Conservation (phyloP, 2,113 vertebrate species). For the Chaetodon trifascialis region DNA sequence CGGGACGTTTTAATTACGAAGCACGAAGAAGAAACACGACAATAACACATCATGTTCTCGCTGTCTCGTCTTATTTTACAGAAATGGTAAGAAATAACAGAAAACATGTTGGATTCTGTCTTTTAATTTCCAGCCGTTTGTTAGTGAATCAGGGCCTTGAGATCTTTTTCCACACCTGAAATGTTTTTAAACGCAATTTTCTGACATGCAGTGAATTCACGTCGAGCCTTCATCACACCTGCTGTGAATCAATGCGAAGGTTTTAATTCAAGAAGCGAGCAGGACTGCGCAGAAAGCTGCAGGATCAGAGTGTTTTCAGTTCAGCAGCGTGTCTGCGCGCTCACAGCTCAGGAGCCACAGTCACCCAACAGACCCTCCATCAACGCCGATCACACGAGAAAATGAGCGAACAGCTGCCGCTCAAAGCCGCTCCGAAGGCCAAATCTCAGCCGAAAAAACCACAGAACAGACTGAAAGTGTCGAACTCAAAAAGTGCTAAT, state of each 20-base stretch:
- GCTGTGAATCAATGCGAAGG: too few species aligned
- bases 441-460: not conserved
- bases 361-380: conserved; percentile 17
- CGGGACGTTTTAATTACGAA: not conserved
- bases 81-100: not conserved
- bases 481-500: not conserved
- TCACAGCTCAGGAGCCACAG: not conserved
- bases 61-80: not conserved
- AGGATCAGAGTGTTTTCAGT: not conserved
- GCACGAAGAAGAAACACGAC: conserved; percentile 1
- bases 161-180: not conserved
- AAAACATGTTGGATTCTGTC: not conserved
- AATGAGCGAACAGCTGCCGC: not conserved
- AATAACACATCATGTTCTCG: rapidly evolving
- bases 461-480: not conserved
- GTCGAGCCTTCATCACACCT: not conserved
- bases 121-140: not conserved
- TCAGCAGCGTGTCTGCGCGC: too few species aligned
- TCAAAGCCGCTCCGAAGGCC: not conserved
- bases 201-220: too few species aligned
- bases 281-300: too few species aligned
- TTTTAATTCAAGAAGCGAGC: not conserved
- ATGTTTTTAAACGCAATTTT: too few species aligned
- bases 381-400: not conserved
- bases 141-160: not conserved